Percentiles rank a stretch among this genome's conserved stretches.
phyloP scores from a whole-genome alignment of 2,797 vertebrate genomes.

The Sebastes vulpes region DNA sequence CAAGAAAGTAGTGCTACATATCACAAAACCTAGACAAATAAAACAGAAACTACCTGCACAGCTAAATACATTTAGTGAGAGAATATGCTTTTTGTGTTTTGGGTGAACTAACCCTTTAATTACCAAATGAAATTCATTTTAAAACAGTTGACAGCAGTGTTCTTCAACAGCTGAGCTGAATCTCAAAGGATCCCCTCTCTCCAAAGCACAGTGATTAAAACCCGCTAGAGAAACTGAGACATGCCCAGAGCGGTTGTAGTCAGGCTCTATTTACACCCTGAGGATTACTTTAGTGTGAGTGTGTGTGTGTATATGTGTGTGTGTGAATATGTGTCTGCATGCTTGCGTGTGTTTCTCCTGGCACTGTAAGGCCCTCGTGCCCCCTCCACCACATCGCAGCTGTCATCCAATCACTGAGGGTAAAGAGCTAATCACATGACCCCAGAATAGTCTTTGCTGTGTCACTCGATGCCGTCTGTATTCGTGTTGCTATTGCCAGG shows the following conservation, averaged over 20 bases:
- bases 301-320: constrained; percentile 4
- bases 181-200: constrained; percentile 40
- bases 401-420: constrained; percentile 69
- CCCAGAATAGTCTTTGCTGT: constrained; percentile 57
- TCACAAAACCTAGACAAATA: background rate
- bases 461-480: constrained; percentile 73
- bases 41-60: background rate
- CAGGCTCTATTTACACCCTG: constrained; percentile 69
- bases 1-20: background rate
- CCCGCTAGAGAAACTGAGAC: constrained; percentile 69
- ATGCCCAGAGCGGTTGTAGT: constrained; percentile 65
- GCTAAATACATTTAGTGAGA: background rate
- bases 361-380: constrained; percentile 58
- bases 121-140: constrained; percentile 25
- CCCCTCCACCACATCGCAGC: constrained; percentile 60
- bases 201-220: constrained; percentile 62
- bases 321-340: constrained; percentile 33
- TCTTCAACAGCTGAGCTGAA: constrained; percentile 66
- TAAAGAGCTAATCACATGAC: constrained; percentile 72
- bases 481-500: constrained; percentile 64
- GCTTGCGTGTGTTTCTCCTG: constrained; percentile 57
- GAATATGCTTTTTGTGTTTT: background rate
- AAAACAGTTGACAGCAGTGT: background rate
- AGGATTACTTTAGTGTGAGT: constrained; percentile 48
- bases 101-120: constrained; percentile 5